Base-by-base conservation (phyloP, 2,797 vertebrate species). In the Oophaga sylvatica region DNA sequence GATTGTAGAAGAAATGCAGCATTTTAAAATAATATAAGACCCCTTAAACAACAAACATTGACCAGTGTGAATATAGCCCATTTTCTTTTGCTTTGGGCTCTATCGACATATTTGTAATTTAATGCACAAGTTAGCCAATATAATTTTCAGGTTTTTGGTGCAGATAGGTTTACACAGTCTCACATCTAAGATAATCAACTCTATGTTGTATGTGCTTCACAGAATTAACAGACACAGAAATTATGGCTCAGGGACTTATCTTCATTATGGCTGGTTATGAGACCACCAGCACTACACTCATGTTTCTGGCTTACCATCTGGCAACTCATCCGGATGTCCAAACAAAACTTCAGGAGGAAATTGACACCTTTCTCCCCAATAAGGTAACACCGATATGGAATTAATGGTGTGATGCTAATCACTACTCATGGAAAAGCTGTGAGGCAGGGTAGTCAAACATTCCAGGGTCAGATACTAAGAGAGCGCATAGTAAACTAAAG, bases 221-320 rank as follows among this genome's bases (percentile, higher is more conserved):
- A 97, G 96, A 93, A 75, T 90, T 97, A 87, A 96, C 71, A 0
- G 96, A 97, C 88, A 92, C 95, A 5, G 96, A 97, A 91, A 94
- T 97, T 89, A 92, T 96, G 76, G 95, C 96, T 22, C 96, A 97
- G 78, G 92, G 95, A 12, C 92, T 96, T 90, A 91, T 93, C 57
- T 96, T 96, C 84, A 88, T 97, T 75, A 92, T 96, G 45, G 96
- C 94, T 70, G 96, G 95, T 20, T 96, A 95, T 20, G 95, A 96
- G 87, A 96, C 96, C 4, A 95, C 81, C 86, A 96, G 95, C 92
- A 94, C 88, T 60, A 90, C 95, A 62, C 92, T 96, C 35, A 57
- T 76, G 35, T 96, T 93, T 90, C 20, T 94, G 80, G 89, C 95
- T 60, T 94, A 96, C 90, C 95, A 94, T 89, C 89, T 96, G 80